Percentiles rank a stretch among this genome's conserved stretches.
Conservation (phyloP, 2,113 vertebrate genomes). For the Serilophus lunatus region DNA sequence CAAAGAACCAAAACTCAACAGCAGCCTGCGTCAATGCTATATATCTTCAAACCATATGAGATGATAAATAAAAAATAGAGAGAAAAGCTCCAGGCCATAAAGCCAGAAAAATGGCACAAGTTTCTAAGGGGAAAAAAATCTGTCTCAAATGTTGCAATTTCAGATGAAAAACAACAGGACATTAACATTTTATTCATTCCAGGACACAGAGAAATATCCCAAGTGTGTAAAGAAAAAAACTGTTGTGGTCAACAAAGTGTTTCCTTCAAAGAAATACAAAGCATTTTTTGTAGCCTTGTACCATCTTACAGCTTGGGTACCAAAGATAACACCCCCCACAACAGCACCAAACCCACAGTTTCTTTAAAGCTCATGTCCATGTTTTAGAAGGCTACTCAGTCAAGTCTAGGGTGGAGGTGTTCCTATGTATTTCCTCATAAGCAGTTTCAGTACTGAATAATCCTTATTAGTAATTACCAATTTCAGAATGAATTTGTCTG, state of each 20-base stretch:
- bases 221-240: background rate
- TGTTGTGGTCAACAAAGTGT: background rate
- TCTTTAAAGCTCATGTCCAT: background rate
- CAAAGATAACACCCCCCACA: background rate
- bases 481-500: background rate
- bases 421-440: background rate
- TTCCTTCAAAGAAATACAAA: background rate
- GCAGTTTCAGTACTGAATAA: background rate
- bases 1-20: slow-evolving; percentile 21
- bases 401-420: background rate
- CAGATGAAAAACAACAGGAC: slow-evolving; percentile 20
- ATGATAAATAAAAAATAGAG: slow-evolving; percentile 30
- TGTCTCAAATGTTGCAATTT: background rate
- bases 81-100: slow-evolving; percentile 20
- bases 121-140: background rate
- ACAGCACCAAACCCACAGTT: background rate
- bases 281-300: background rate
- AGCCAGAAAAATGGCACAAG: background rate
- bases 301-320: background rate
- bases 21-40: slow-evolving; percentile 27
- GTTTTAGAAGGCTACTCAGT: background rate
- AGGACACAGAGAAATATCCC: background rate
- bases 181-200: background rate
- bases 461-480: background rate
- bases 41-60: slow-evolving; percentile 29